A percentile compares a stretch with the other conserved stretches of the same genome.
Conservation (phyloP, 1,140 invertebrate species). For the Ceratosolen solmsi region DNA sequence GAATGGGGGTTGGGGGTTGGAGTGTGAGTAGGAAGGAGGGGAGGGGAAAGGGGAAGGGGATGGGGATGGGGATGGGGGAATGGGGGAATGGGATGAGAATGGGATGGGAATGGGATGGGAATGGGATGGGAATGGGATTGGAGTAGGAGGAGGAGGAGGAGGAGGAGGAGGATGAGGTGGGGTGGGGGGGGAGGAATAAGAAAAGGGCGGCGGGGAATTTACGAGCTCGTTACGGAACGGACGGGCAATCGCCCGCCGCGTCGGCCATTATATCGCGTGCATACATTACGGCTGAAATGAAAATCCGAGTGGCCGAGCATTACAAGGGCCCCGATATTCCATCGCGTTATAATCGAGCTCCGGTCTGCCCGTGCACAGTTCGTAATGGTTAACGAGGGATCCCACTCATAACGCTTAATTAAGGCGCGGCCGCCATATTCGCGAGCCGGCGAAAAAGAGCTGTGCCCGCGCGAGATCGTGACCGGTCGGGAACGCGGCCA, state of each 20-base stretch:
- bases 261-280: conserved; percentile 11
- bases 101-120: too few species aligned
- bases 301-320: background rate
- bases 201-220: too few species aligned
- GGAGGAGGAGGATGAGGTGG: too few species aligned
- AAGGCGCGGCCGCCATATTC: conserved; percentile 67
- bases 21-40: too few species aligned
- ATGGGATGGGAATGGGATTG: too few species aligned
- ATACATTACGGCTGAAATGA: conserved; percentile 23
- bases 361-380: background rate
- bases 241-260: background rate
- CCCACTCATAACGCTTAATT: conserved; percentile 74
- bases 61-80: too few species aligned
- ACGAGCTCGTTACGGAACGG: too few species aligned
- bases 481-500: conserved; percentile 69
- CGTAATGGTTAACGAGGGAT: conserved; percentile 67
- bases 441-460: conserved; percentile 47
- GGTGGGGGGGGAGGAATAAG: too few species aligned
- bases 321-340: background rate
- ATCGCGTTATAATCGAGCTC: conserved; percentile 16
- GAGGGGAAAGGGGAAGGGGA: too few species aligned
- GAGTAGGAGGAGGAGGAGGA: too few species aligned
- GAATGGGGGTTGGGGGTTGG: too few species aligned
- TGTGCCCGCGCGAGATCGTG: conserved; percentile 65
- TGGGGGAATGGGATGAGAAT: too few species aligned